These are phyloP conservation scores for Camptogramma bilineatum DNA, from an alignment of 2,888 invertebrate genomes.

Conservation along the genomic window DNA sequence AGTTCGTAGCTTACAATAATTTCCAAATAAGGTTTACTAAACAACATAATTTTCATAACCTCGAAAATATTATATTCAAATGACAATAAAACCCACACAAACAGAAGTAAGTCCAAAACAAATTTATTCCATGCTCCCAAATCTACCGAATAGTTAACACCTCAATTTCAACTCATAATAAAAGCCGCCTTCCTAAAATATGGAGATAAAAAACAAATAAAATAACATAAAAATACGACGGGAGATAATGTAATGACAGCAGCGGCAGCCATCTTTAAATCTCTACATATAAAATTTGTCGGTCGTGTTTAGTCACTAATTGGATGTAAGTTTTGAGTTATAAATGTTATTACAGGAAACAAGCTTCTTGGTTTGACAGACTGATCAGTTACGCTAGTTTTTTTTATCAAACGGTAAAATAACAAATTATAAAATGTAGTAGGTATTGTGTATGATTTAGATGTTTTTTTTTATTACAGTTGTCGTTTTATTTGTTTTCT, in stretches of 20 bases:
- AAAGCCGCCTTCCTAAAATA: constrained; percentile 57
- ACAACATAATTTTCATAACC: constrained; percentile 15
- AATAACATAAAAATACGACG: constrained; percentile 66
- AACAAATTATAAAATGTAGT: no score
- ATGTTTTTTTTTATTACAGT: no score
- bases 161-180: constrained; percentile 66
- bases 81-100: constrained; percentile 14
- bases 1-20: neutral
- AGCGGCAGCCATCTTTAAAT: constrained; percentile 57
- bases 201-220: constrained; percentile 56
- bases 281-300: constrained; percentile 59
- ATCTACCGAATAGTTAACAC: constrained; percentile 52
- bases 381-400: neutral
- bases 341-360: constrained; percentile 15
- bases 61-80: constrained; percentile 22
- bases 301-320: constrained; percentile 53
- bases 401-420: neutral
- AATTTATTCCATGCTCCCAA: constrained; percentile 23
- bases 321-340: constrained; percentile 52
- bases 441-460: no score
- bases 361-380: constrained; percentile 3
- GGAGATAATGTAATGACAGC: constrained; percentile 64
- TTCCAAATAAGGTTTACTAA: neutral
- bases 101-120: constrained; percentile 13
- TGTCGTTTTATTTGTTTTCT: no score